These are phyloP conservation scores for Ictalurus furcatus DNA, from an alignment of 2,113 vertebrate species.

Conservation along the genomic window DNA sequence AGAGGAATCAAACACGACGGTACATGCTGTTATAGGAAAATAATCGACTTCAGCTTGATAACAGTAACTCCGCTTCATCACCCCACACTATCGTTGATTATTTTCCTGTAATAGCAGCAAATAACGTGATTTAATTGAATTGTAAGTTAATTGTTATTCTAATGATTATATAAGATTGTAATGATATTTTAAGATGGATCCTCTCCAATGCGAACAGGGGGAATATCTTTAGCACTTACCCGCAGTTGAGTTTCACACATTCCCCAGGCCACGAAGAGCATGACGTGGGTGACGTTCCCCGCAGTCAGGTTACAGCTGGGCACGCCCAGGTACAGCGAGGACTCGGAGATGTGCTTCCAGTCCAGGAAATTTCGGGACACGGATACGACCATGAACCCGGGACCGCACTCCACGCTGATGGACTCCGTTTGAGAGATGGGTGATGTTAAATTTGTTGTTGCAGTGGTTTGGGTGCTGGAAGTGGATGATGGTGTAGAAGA, in stretches of 20 bases:
- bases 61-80: neutral
- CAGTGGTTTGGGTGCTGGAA: neutral
- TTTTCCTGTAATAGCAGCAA: neutral
- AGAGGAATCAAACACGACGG: no score
- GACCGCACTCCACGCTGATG: conserved; percentile 74
- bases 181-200: neutral
- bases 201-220: neutral
- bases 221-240: conserved; percentile 65
- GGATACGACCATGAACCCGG: conserved; percentile 68
- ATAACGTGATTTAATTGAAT: neutral
- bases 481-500: neutral
- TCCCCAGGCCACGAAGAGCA: conserved; percentile 75
- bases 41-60: no score
- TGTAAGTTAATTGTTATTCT: neutral
- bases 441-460: neutral
- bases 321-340: conserved; percentile 78
- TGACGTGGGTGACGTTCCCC: conserved; percentile 71
- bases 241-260: conserved; percentile 74
- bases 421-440: neutral
- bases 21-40: no score
- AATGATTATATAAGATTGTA: neutral
- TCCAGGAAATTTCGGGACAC: conserved; percentile 74
- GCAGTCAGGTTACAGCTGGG: conserved; percentile 70
- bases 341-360: conserved; percentile 68
- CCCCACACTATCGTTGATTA: neutral